Evolutionary conservation across 1,140 invertebrate species (phyloP), one percentile per base, ranked within the genome.

Genomic region (Drosophila ironensis): DNA sequence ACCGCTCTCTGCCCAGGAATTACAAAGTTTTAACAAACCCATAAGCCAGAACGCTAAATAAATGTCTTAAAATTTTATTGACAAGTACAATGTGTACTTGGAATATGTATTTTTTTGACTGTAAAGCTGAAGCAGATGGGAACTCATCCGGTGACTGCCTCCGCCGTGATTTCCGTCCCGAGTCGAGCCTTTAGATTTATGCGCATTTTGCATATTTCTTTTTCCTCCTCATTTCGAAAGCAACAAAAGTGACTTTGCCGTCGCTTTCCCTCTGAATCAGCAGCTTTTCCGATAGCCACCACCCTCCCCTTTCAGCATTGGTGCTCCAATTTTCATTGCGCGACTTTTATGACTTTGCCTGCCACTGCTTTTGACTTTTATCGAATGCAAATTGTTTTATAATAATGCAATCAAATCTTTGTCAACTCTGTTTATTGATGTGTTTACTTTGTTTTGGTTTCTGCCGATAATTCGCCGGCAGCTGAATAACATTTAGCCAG

Each of bases 361-460:
- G 78, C 71, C 50, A 60, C 70, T 84, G 77, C 71, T 56, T 84
- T 54, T 78, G 64, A 68, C 78, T 70, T 86, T 82, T 86, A 82
- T 82, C 73, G 78, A 84, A 82, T 82, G 80, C 78, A 82, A 82
- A 82, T 82, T 82, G 78, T 82, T 82, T 82, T 82, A 72, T 82
- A 82, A 82, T 86, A 84, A 84, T 84, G 73, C 76, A 82, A 82
- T 82, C 77, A 72, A 82, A 82, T 82, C 69, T 78, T 64, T 84
- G 70, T 59, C 78, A 84, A 69, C 73, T 64, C 72, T 73, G 73
- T 82, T 82, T 84, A 78, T 78, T 73, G 73, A 77, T 69, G 78
- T 82, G 78, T 82, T 82, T 84, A 82, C 78, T 82, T 60, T 54
- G 57, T 66, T 81, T 66, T 51, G 56, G 38, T 30, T 35, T 69